Conservation (phyloP, 2,888 invertebrate species). For the Tethea ocularis region DNA sequence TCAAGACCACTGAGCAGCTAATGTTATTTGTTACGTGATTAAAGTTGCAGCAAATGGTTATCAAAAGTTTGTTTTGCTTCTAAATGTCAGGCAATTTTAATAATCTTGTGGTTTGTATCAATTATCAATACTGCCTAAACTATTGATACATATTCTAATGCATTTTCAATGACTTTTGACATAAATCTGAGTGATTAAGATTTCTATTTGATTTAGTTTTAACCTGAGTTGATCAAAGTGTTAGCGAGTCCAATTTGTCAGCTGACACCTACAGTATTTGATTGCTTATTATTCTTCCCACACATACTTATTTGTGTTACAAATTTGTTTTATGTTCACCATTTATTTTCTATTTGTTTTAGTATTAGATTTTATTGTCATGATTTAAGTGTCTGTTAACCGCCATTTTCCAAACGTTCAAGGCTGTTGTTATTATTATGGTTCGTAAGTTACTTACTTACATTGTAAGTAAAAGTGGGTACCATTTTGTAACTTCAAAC, state of each 20-base stretch:
- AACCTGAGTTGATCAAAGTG: neutral
- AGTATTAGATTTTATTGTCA: neutral
- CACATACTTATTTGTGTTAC: neutral
- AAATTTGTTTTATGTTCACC: neutral
- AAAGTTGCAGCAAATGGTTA: neutral
- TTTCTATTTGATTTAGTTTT: neutral
- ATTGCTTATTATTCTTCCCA: neutral
- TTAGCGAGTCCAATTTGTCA: neutral
- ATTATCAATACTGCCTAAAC: neutral
- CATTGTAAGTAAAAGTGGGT: neutral
- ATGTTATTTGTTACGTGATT: neutral
- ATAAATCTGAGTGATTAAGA: neutral
- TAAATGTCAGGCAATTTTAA: neutral
- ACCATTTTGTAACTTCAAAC: no score
- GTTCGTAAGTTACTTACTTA: neutral
- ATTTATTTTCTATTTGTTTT: constrained; percentile 8
- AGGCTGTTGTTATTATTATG: constrained; percentile 2
- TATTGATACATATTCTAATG: neutral
- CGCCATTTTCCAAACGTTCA: constrained; percentile 1
- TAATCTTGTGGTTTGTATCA: no score
- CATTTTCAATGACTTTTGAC: neutral
- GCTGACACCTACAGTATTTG: neutral
- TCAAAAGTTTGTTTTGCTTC: neutral
- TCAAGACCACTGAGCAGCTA: neutral
- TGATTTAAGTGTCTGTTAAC: neutral